A percentile compares a stretch with the other conserved stretches of the same genome.
Evolutionary conservation across 2,797 vertebrate genomes (phyloP).

Genomic region (Danionella dracula): DNA sequence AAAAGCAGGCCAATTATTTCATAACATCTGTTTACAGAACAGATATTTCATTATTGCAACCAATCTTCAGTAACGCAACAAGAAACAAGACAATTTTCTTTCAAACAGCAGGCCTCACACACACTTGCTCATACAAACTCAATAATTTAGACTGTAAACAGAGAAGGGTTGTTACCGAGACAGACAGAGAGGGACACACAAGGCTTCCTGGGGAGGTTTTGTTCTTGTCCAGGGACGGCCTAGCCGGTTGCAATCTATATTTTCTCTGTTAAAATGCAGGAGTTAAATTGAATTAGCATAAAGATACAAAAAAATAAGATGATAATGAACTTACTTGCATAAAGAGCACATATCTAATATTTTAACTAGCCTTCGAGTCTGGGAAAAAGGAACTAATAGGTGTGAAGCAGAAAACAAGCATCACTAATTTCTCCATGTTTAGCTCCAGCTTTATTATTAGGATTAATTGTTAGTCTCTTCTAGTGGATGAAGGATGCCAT

Average conservation of each 20-base stretch:
- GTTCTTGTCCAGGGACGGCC: too few relatives aligned
- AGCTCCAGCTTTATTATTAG: not conserved
- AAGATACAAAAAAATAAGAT: too few relatives aligned
- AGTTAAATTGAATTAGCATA: too few relatives aligned
- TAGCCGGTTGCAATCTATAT: too few relatives aligned
- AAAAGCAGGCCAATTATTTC: slow-evolving; percentile 2
- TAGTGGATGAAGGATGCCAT: slow-evolving; percentile 9
- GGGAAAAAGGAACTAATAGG: too few relatives aligned
- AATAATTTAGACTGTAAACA: slow-evolving; percentile 1
- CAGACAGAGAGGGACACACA: not conserved
- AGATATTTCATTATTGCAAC: slow-evolving; percentile 1
- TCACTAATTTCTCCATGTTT: not conserved
- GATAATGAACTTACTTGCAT: too few relatives aligned
- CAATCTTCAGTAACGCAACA: not conserved
- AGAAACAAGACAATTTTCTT: not conserved
- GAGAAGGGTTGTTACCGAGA: not conserved
- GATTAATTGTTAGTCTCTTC: not conserved
- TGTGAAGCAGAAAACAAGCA: not conserved
- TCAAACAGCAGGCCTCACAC: not conserved
- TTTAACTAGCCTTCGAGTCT: too few relatives aligned
- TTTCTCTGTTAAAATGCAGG: too few relatives aligned
- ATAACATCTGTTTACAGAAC: slow-evolving; percentile 7
- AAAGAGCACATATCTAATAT: too few relatives aligned
- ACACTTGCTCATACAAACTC: not conserved
- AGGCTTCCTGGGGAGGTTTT: not conserved